Base-by-base conservation (phyloP, 2,888 invertebrate genomes). In the Encarsia formosa region DNA sequence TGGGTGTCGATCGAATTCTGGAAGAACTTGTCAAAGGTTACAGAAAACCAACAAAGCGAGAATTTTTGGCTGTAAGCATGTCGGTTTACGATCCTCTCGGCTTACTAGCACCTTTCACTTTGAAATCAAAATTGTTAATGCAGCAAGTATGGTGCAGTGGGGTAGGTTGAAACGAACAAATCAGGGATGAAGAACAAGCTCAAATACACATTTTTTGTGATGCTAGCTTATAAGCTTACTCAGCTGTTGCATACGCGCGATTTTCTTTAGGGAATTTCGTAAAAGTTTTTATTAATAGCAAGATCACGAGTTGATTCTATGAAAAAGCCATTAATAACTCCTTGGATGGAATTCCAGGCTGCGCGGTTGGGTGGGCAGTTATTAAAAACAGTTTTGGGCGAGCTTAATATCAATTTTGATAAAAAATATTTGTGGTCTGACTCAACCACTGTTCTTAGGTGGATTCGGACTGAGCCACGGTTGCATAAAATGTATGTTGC, bases 21-120 rank as follows among this genome's bases (percentile, higher is more conserved):
- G 1, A 23, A 8, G 51, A 57, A 4, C 53, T 61, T 18, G 29
- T 58, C 13, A 39, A 42, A 1, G 46, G 52, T 2, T 37, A 8
- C 16, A 40, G 22, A 26, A 40, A 26, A 37, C 59, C 62, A 3
- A 62, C 59, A 19, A 63, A 61, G 35, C 32, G 60, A 41, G 55
- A 61, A 41, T 38, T 56, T 18, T 41, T 59, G 34, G 53, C 53
- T 26, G 43, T 51, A 2, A 49, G 57, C 9, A 63, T 56, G 65
- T 63, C 59, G 4, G 35, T 64, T 1, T 68, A 60, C 46, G 64
- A 68, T 35, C 65, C 66, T 0, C 39, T 62, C 2, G 64, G 64
- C 8, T 46, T 63, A 1, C 43, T 64, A 6, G 50, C 56, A 4
- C 58, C 59, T 9, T 59, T 61, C 5, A 37, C 58, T 2, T 41